phyloP scores from a whole-genome alignment of 2,888 invertebrate genomes.

The Dendrolimus pini region DNA sequence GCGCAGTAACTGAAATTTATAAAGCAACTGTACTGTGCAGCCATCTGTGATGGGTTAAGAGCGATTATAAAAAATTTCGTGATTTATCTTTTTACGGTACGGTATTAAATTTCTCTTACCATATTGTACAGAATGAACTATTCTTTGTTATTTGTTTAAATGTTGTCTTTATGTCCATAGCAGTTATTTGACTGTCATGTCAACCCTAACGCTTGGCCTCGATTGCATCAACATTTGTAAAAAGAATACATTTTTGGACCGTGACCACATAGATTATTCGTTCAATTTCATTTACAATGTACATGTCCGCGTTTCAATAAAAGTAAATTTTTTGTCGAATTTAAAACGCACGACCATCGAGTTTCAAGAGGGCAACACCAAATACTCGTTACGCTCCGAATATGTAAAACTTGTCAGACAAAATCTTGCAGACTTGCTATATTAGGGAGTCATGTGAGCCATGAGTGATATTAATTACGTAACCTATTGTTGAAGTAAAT shows the following conservation, averaged over 20 bases:
- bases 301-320: constrained; percentile 16
- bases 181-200: neutral
- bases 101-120: no score
- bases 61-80: no score
- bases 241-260: constrained; percentile 9
- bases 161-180: no score
- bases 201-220: neutral
- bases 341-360: constrained; percentile 22
- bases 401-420: constrained; percentile 22
- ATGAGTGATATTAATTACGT: constrained; percentile 38
- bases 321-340: constrained; percentile 27
- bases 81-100: no score
- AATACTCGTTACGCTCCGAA: constrained; percentile 23
- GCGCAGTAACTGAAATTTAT: no score
- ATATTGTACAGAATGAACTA: neutral
- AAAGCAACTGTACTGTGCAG: no score
- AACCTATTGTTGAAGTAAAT: constrained; percentile 40
- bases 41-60: no score
- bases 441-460: constrained; percentile 27
- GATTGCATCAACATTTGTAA: neutral
- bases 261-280: constrained; percentile 21
- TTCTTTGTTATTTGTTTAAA: neutral
- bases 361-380: constrained; percentile 29
- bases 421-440: constrained; percentile 24
- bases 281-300: constrained; percentile 10